Evolutionary conservation across 2,113 vertebrate species (phyloP).

Genomic region (Rissa tridactyla): DNA sequence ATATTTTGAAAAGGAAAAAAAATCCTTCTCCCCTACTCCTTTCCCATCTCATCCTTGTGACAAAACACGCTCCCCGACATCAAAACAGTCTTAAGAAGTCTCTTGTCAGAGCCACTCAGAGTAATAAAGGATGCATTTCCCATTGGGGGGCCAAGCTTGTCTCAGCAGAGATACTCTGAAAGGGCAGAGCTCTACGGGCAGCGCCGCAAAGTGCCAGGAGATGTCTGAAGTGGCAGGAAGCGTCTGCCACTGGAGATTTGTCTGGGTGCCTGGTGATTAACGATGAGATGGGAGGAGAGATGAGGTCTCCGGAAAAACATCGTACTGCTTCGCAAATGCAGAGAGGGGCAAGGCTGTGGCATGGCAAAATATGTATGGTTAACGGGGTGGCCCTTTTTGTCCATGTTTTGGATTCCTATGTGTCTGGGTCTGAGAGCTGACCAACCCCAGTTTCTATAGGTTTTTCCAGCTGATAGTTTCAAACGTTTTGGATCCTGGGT

Average conservation of each 20-base stretch:
- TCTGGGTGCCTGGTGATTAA: neutral
- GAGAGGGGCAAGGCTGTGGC: neutral
- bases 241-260: rapidly evolving
- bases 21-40: neutral
- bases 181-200: neutral
- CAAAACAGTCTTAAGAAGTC: neutral
- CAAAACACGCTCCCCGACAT: neutral
- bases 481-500: neutral
- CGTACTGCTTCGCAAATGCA: rapidly evolving
- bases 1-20: neutral
- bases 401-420: neutral
- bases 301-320: neutral
- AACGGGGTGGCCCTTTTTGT: neutral
- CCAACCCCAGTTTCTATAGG: rapidly evolving
- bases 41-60: neutral
- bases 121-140: neutral
- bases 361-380: neutral
- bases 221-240: neutral
- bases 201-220: neutral
- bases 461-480: neutral
- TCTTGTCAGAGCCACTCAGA: neutral
- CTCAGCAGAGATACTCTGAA: neutral
- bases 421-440: neutral
- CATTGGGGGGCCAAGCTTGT: neutral
- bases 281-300: neutral